These are phyloP conservation scores for Urechis unicinctus DNA, from an alignment of 2,888 invertebrate species.

Conservation along the genomic window DNA sequence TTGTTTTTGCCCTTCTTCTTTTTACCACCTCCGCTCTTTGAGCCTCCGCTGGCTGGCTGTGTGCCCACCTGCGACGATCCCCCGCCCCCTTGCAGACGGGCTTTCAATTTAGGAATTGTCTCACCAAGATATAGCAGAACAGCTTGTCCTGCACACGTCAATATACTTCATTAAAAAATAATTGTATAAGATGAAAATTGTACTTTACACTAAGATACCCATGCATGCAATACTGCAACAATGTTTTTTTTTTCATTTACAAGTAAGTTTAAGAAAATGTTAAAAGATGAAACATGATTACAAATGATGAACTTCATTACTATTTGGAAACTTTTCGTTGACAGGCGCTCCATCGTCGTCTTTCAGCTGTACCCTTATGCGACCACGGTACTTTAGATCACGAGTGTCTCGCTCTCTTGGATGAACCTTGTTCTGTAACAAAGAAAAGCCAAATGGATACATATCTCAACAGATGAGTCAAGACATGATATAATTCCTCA, in stretches of 20 bases:
- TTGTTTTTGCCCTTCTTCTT: constrained; percentile 3
- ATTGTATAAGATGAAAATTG: neutral
- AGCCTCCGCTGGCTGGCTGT: neutral
- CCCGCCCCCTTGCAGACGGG: constrained; percentile 18
- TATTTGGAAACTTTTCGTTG: constrained; percentile 52
- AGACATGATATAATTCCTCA: no score
- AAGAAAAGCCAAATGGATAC: no score
- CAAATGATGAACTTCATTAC: constrained; percentile 5
- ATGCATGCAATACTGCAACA: neutral
- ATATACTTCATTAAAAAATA: neutral
- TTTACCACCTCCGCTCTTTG: neutral
- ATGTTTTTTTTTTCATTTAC: neutral
- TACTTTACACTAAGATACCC: neutral
- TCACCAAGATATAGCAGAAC: constrained; percentile 70
- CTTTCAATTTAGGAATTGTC: constrained; percentile 83
- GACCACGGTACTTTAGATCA: constrained; percentile 75
- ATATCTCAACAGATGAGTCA: no score
- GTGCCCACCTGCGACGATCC: constrained; percentile 3
- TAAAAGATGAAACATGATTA: neutral
- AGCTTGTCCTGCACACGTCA: constrained; percentile 59
- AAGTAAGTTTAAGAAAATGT: neutral
- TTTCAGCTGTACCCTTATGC: constrained; percentile 86
- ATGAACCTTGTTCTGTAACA: constrained; percentile 66
- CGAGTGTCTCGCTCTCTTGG: constrained; percentile 79
- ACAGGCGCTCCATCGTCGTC: constrained; percentile 78